Base-by-base conservation (phyloP, 2,888 invertebrate genomes). In the Megaustenia siamemsis region DNA sequence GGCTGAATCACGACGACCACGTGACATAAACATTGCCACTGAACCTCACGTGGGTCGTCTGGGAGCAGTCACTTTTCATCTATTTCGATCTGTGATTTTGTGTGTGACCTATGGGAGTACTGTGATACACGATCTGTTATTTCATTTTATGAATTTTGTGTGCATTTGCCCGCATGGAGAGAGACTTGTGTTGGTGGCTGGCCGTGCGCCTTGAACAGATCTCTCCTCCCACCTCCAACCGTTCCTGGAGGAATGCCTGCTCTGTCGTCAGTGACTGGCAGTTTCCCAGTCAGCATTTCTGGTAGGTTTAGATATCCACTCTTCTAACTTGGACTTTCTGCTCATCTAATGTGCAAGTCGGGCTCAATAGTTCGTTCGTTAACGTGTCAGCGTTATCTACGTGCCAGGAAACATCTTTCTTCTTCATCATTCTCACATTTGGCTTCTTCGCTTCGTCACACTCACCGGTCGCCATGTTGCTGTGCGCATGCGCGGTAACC, bases 1-100 rank as follows among this genome's bases (percentile, higher is more conserved):
- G 86, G 88, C 89, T 90, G 89, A 89, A 90, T 90, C 90, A 90
- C 87, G 88, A 88, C 85, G 86, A 91, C 91, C 91, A 92, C 89
- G 89, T 91, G 91, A 92, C 88, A 89, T 90, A 90, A 91, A 91
- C 90, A 90, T 89, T 83, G 85, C 84, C 86, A 87, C 87, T 86
- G 86, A 83, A 76, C 63, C 82, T 82, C 84, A 87, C 87, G 86
- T 88, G 86, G 84, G 69, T 40, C 15, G 32, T 8, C 32, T 63
- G 28, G 28, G n/a, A n/a, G 12, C 63, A 12, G 12, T 24, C 60
- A 60, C 6, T 63, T 32, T 63, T 63, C 15, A 3, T 21, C 21
- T 1, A 35, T 35, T 66, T 66, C 35, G 38, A 38, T n/a, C n/a
- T n/a, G 5, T 38, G 18, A 15, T 71, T 43, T 43, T n/a, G 15